Conservation (phyloP, 1,140 invertebrate genomes). For the Drosophila sucinea region DNA sequence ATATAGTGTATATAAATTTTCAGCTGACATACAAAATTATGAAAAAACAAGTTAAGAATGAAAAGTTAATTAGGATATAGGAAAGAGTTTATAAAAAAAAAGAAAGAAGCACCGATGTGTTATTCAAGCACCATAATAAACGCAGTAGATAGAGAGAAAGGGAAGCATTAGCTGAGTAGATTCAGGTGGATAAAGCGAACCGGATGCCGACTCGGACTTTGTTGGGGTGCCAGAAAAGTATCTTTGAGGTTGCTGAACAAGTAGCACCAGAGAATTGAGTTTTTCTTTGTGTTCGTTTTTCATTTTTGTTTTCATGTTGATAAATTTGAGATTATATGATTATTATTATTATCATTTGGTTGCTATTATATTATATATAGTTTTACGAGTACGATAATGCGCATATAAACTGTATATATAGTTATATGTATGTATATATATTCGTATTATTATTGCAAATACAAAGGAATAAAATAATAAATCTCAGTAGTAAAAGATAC, state of each 20-base stretch:
- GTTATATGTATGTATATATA: conserved; percentile 33
- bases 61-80: conserved; percentile 12
- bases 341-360: conserved; percentile 34
- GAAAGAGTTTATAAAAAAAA: conserved; percentile 7
- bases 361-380: conserved; percentile 48
- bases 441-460: conserved; percentile 43
- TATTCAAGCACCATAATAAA: conserved; percentile 21
- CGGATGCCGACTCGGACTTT: not conserved
- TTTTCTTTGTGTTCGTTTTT: conserved; percentile 44
- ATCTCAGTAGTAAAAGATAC: conserved; percentile 19
- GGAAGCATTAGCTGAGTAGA: conserved; percentile 34
- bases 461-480: conserved; percentile 37
- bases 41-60: not conserved
- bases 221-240: conserved; percentile 1
- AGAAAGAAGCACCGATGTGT: not conserved
- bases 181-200: conserved; percentile 3
- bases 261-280: conserved; percentile 33
- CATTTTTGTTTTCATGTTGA: conserved; percentile 12
- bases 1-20: not conserved
- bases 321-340: conserved; percentile 42
- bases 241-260: conserved; percentile 14
- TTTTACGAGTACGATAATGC: conserved; percentile 53
- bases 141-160: conserved; percentile 32
- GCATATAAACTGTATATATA: conserved; percentile 41
- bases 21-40: not conserved